Percentiles rank a stretch among this genome's conserved stretches.
Evolutionary conservation across 37 sponge, comb jelly and placozoan species (phyloP).

Genomic region (Tethya wilhelma): DNA sequence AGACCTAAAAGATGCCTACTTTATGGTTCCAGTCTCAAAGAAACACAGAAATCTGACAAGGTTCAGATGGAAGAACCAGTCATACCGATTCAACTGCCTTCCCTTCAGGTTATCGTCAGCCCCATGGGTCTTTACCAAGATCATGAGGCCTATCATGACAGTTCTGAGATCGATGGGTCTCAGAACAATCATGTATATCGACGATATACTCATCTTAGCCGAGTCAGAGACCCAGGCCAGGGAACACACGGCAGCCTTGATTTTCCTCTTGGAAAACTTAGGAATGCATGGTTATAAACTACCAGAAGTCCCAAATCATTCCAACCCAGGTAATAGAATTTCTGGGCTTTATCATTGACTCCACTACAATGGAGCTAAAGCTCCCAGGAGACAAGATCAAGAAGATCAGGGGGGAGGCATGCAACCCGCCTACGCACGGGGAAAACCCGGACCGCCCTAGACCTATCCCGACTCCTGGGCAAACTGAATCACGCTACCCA

Average conservation of each 20-base stretch:
- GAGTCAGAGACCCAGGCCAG: conserved; percentile 12
- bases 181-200: conserved; percentile 39
- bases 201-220: conserved; percentile 62
- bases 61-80: conserved; percentile 8
- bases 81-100: conserved; percentile 46
- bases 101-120: conserved; percentile 61
- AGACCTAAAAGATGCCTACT: conserved; percentile 63
- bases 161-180: conserved; percentile 20
- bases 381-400: conserved; percentile 39
- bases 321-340: conserved; percentile 51
- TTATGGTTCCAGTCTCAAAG: conserved; percentile 7
- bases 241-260: conserved; percentile 2
- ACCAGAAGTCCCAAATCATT: conserved; percentile 1
- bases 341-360: conserved; percentile 48
- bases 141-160: conserved; percentile 29
- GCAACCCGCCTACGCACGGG: not conserved
- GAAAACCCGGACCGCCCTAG: not conserved
- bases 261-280: conserved; percentile 37
- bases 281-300: conserved; percentile 55
- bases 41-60: conserved; percentile 4
- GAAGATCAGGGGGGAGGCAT: not conserved
- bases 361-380: conserved; percentile 23
- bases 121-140: conserved; percentile 59
- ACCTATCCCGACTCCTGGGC: conserved; percentile 28
- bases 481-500: conserved; percentile 17